A percentile compares a stretch with the other conserved stretches of the same genome.
Conservation (phyloP, 2,888 invertebrate species). For the Lasioglossum leucozonium region DNA sequence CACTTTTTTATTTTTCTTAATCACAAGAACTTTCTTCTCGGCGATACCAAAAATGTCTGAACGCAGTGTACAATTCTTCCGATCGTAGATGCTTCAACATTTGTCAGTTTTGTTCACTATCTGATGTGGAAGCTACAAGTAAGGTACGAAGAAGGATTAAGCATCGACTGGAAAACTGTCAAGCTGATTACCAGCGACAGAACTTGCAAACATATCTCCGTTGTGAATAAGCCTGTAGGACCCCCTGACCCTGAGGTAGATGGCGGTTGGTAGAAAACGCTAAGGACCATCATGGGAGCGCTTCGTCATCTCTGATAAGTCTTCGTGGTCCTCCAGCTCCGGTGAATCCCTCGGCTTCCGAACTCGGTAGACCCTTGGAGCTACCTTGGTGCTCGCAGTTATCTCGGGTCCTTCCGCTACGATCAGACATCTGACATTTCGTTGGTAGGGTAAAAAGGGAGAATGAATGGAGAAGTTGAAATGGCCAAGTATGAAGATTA, state of each 20-base stretch:
- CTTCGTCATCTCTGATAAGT: conserved; percentile 83
- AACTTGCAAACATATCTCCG: conserved; percentile 51
- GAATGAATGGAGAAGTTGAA: conserved; percentile 8
- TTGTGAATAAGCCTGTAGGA: conserved; percentile 56
- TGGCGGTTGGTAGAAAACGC: conserved; percentile 70
- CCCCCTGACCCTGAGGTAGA: conserved; percentile 46
- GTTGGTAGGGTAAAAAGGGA: conserved; percentile 35
- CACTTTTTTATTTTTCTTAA: not conserved
- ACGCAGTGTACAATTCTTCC: not conserved
- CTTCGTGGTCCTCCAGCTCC: conserved; percentile 69
- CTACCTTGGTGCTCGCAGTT: conserved; percentile 60
- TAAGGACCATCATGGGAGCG: conserved; percentile 81
- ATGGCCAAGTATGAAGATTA: conserved; percentile 51
- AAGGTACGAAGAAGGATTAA: not conserved
- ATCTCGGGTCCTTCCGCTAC: conserved; percentile 67
- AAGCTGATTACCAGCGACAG: conserved; percentile 33
- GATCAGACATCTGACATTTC: conserved; percentile 65
- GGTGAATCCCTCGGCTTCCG: conserved; percentile 66
- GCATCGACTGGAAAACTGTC: conserved; percentile 37
- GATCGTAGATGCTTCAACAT: not conserved
- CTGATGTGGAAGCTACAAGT: not conserved
- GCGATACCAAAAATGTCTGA: not conserved
- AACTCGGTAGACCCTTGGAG: conserved; percentile 60
- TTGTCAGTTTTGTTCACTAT: not conserved
- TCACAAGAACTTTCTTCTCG: not conserved